phyloP scores from a whole-genome alignment of 2,113 vertebrate genomes.

The Campylorhamphus procurvoides region DNA sequence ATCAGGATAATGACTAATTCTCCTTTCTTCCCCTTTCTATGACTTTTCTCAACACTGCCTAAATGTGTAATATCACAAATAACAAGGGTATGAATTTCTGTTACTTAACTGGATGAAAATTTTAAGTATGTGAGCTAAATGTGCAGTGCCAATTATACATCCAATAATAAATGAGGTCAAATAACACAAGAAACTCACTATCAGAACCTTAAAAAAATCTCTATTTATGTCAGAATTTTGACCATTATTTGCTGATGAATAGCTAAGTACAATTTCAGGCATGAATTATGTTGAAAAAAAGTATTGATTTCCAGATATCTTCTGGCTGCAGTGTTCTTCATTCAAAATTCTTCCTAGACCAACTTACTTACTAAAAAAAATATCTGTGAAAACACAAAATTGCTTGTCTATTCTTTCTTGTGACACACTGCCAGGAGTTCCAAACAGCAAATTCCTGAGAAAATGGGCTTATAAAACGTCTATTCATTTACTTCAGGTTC shows the following conservation, averaged over 20 bases:
- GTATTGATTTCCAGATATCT: neutral
- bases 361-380: neutral
- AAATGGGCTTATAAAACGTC: neutral
- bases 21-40: conserved; percentile 26
- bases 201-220: neutral
- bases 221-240: neutral
- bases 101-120: neutral
- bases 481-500: neutral
- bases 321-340: neutral
- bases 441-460: neutral
- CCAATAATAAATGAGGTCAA: conserved; percentile 42
- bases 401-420: neutral
- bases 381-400: neutral
- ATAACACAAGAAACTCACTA: conserved; percentile 9
- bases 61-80: conserved; percentile 45
- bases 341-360: neutral
- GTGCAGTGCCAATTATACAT: conserved; percentile 1
- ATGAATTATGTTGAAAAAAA: neutral
- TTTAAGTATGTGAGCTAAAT: conserved; percentile 19
- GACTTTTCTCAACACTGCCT: conserved; percentile 20
- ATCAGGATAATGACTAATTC: conserved; percentile 54
- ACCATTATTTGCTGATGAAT: neutral
- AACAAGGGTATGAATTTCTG: conserved; percentile 18
- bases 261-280: neutral
- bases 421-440: neutral